Conservation (phyloP, 2,888 invertebrate genomes). For the Tineola bisselliella region DNA sequence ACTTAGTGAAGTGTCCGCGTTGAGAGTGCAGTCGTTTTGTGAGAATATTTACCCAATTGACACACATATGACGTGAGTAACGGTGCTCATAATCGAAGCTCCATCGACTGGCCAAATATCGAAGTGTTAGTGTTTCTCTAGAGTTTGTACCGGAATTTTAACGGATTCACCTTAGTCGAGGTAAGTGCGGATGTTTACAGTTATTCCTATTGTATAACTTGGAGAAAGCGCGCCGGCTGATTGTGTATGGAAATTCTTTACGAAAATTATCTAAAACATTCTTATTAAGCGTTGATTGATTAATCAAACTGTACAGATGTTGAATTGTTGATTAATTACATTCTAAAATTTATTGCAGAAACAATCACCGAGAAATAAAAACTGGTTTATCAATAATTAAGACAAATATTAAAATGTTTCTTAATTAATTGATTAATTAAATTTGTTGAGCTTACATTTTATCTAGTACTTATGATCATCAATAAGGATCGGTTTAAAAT, state of each 20-base stretch:
- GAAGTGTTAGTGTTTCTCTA: slow-evolving; percentile 57
- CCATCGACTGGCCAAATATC: slow-evolving; percentile 60
- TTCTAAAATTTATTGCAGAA: slow-evolving; percentile 15
- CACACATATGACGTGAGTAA: slow-evolving; percentile 64
- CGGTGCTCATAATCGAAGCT: slow-evolving; percentile 55
- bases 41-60: slow-evolving; percentile 53
- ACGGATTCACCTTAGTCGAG: slow-evolving; percentile 62
- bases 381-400: neutral
- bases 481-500: neutral
- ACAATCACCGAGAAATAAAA: neutral
- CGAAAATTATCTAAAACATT: neutral
- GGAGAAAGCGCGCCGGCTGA: slow-evolving; percentile 21
- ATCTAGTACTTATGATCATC: neutral
- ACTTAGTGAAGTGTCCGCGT: neutral
- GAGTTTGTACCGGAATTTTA: slow-evolving; percentile 47
- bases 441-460: neutral
- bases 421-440: neutral
- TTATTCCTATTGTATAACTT: slow-evolving; percentile 61
- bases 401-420: too few relatives aligned
- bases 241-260: slow-evolving; percentile 3
- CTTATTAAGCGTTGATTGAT: neutral
- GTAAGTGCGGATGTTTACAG: slow-evolving; percentile 63
- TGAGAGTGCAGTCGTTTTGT: slow-evolving; percentile 21
- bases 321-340: slow-evolving; percentile 15
- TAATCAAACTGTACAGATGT: neutral